Evolutionary conservation across 2,888 invertebrate genomes (phyloP), one percentile per base, ranked within the genome.

Genomic region (Molorchus minor): DNA sequence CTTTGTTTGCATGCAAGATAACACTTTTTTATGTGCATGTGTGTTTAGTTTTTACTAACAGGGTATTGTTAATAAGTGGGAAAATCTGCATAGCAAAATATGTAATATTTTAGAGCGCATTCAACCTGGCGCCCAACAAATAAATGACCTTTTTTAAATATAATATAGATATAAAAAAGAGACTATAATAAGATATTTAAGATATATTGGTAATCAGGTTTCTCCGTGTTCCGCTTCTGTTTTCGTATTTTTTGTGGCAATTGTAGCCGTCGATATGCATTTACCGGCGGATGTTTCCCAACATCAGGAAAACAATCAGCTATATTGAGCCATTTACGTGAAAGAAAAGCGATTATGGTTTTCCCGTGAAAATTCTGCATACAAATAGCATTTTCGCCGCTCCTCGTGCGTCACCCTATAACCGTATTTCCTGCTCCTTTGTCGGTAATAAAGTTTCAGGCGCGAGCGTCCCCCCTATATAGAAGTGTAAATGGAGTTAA

Each of bases 1-100:
- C 16, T 41, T 33, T 30, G 29, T 20, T 38, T 41, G 13, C 56
- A 35, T 57, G 56, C 56, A 57, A 51, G 56, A 33, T 46, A 8
- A 15, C 7, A 36, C 8, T 47, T 40, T 61, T 56, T 33, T 55
- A 45, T 21, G 36, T 55, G 61, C 51, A 58, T 44, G 21, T 52
- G 15, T 51, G 40, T 49, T 19, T 17, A 30, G 8, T 51, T 44
- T 44, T 3, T 21, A 13, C 30, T 45, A 45, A 30, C 25, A 45
- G 4, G 4, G 25, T 8, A 8, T 25, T 5, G 25, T 25, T 8
- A 25, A 25, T 8, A n/a, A n/a, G n/a, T n/a, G n/a, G n/a, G n/a
- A n/a, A n/a, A n/a, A n/a, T n/a, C n/a, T n/a, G n/a, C n/a, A n/a
- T n/a, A n/a, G n/a, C n/a, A n/a, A n/a, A n/a, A n/a, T n/a, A n/a